Conservation (phyloP, 2,888 invertebrate species). For the Phrixothrix hirtus region DNA sequence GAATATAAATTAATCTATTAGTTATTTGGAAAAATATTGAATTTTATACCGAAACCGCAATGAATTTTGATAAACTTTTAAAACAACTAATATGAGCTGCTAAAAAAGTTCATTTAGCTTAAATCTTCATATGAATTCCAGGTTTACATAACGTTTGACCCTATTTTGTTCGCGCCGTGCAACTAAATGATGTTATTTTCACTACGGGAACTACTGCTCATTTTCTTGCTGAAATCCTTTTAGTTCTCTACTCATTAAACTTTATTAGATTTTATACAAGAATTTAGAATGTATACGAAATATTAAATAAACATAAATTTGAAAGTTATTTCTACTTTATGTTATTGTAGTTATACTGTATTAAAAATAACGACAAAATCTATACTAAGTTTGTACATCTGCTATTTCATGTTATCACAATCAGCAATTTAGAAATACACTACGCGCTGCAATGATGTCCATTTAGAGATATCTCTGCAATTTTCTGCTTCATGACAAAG, state of each 20-base stretch:
- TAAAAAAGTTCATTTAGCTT: conserved; percentile 27
- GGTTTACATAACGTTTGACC: conserved; percentile 37
- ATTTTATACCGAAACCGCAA: conserved; percentile 1
- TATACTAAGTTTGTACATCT: conserved; percentile 14
- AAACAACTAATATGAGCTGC: conserved; percentile 10
- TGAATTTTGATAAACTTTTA: conserved; percentile 5
- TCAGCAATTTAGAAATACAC: conserved; percentile 22
- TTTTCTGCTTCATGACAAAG: conserved; percentile 19
- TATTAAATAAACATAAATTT: neutral
- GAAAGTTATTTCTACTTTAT: neutral
- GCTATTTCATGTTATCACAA: conserved; percentile 15
- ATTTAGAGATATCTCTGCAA: conserved; percentile 26
- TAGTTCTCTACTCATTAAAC: conserved; percentile 6
- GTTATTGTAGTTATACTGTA: conserved; percentile 1
- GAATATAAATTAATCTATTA: too few relatives aligned
- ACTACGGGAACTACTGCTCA: conserved; percentile 25
- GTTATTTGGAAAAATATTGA: too few relatives aligned
- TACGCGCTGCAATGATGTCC: conserved; percentile 26
- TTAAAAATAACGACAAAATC: conserved; percentile 3
- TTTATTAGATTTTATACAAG: conserved; percentile 1
- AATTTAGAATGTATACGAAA: neutral
- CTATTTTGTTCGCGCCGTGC: conserved; percentile 27
- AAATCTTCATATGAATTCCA: conserved; percentile 27
- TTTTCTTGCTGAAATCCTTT: conserved; percentile 26
- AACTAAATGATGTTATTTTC: conserved; percentile 30